Percentiles rank a stretch among this genome's conserved stretches.
Conservation (phyloP, 2,888 invertebrate species). For the Drosophila anomelani region DNA sequence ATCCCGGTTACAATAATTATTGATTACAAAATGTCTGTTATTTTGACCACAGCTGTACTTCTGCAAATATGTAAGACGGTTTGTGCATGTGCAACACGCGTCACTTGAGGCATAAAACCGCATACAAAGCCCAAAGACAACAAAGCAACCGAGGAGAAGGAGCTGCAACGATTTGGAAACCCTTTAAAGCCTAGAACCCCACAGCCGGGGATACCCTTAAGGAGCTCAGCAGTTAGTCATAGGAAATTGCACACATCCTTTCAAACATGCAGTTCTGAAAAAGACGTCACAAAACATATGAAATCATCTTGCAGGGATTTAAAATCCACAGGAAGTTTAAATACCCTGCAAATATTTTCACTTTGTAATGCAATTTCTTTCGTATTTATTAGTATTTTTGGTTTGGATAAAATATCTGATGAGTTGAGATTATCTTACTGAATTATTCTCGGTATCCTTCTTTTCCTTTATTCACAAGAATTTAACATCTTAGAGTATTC, state of each 20-base stretch:
- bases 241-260: slow-evolving; percentile 18
- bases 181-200: slow-evolving; percentile 10
- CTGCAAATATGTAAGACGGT: slow-evolving; percentile 7
- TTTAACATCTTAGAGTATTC: neutral
- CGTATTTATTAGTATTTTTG: neutral
- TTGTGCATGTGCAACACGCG: slow-evolving; percentile 56
- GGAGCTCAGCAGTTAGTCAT: slow-evolving; percentile 23
- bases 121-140: slow-evolving; percentile 56
- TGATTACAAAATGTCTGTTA: neutral
- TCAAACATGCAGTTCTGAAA: neutral
- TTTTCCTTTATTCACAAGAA: neutral
- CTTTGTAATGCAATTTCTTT: too few relatives aligned
- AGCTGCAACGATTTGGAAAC: slow-evolving; percentile 16
- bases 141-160: slow-evolving; percentile 9
- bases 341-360: neutral
- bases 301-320: neutral
- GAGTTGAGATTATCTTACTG: too few relatives aligned
- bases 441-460: neutral
- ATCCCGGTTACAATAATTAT: neutral
- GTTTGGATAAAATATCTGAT: neutral
- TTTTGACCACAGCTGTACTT: neutral
- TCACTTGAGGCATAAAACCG: slow-evolving; percentile 53
- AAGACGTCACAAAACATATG: slow-evolving; percentile 15
- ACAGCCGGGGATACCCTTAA: slow-evolving; percentile 12
- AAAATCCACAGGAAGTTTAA: neutral